Percentiles rank a stretch among this genome's conserved stretches.
These are phyloP conservation scores for Uromys caudimaculatus DNA, from an alignment of 2,797 vertebrate genomes.

Conservation along the genomic window DNA sequence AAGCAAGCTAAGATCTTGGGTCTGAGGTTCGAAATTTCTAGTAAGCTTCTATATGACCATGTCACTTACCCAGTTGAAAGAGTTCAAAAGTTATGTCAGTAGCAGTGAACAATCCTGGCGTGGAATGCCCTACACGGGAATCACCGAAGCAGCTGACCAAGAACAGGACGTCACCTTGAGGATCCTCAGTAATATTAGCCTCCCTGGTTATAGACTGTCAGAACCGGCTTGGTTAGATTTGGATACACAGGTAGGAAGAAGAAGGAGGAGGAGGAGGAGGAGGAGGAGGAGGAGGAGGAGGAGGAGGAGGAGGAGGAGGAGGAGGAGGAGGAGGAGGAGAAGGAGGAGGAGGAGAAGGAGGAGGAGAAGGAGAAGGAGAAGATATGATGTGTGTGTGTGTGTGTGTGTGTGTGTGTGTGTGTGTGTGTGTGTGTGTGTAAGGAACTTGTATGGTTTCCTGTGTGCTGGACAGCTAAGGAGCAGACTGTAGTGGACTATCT, in stretches of 20 bases:
- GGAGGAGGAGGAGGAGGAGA: too few species aligned
- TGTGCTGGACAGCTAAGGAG: background rate
- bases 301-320: too few species aligned
- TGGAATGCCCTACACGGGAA: background rate
- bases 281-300: too few species aligned
- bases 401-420: too few species aligned
- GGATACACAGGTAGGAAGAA: background rate
- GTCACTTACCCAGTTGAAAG: background rate
- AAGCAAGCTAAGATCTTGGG: background rate
- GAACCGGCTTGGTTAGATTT: background rate
- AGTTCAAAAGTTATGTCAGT: background rate
- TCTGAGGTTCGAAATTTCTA: constrained; percentile 3
- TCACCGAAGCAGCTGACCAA: background rate
- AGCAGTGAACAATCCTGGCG: background rate
- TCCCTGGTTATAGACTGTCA: background rate
- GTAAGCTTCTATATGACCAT: background rate
- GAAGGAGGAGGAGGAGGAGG: too few species aligned
- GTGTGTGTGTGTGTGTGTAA: too few species aligned
- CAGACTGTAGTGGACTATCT: background rate
- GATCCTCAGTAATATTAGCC: background rate
- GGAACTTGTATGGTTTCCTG: background rate
- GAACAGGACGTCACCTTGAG: background rate
- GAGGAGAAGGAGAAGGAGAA: too few species aligned
- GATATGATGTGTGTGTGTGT: too few species aligned
- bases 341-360: too few species aligned